phyloP scores from a whole-genome alignment of 1,140 invertebrate genomes.

The Bombus confusus region DNA sequence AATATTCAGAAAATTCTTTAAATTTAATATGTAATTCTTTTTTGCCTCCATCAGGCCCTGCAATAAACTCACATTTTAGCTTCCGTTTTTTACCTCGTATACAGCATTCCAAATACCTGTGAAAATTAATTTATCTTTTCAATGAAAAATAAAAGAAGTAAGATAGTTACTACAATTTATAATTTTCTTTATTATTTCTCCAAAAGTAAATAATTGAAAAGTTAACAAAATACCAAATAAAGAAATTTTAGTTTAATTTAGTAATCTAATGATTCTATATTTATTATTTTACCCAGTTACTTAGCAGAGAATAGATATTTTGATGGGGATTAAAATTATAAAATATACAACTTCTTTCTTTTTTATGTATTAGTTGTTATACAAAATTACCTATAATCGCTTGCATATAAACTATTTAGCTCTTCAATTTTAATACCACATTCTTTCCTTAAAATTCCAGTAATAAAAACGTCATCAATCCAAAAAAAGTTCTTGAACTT shows the following conservation, averaged over 20 bases:
- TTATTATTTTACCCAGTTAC: not conserved
- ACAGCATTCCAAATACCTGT: slow-evolving; percentile 89
- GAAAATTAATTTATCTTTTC: not conserved
- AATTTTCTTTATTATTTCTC: not conserved
- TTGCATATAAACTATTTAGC: slow-evolving; percentile 86
- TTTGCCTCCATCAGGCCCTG: slow-evolving; percentile 89
- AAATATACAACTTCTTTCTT: not conserved
- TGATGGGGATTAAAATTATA: not conserved
- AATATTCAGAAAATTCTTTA: slow-evolving; percentile 79
- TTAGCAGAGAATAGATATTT: not conserved
- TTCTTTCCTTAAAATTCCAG: slow-evolving; percentile 87
- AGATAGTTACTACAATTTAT: not conserved
- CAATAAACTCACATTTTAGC: slow-evolving; percentile 86
- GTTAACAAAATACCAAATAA: not conserved
- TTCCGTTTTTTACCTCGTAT: slow-evolving; percentile 84
- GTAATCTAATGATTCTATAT: not conserved
- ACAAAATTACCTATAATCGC: slow-evolving; percentile 81
- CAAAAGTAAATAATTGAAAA: not conserved
- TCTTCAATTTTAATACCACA: slow-evolving; percentile 84
- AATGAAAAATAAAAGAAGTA: not conserved
- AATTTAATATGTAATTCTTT: slow-evolving; percentile 86
- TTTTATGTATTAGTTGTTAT: too few relatives aligned
- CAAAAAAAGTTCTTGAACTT: slow-evolving; percentile 86
- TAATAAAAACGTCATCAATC: slow-evolving; percentile 93
- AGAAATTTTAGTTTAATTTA: not conserved